These are phyloP conservation scores for Calliopum simillimum DNA, from an alignment of 2,888 invertebrate species.

Conservation along the genomic window DNA sequence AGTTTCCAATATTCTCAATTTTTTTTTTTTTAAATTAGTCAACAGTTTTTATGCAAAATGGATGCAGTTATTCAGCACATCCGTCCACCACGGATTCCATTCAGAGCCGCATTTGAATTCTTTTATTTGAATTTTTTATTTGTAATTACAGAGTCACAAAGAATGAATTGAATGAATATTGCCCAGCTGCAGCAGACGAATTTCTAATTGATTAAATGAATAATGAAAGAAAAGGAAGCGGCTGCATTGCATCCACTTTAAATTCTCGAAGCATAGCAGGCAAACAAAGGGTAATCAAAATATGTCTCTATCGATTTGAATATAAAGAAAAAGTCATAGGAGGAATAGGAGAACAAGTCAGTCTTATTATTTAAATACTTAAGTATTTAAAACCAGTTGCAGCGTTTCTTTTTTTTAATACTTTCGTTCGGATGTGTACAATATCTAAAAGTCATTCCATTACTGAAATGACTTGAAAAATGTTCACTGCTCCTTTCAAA, in stretches of 20 bases:
- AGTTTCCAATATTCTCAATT: no score
- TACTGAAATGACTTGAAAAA: conserved; percentile 54
- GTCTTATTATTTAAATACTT: not conserved
- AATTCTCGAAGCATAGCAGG: not conserved
- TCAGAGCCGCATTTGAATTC: conserved; percentile 8
- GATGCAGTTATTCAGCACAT: no score
- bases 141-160: conserved; percentile 24
- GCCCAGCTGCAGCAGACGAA: conserved; percentile 32
- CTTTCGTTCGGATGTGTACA: conserved; percentile 7
- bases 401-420: not conserved
- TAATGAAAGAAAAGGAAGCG: not conserved
- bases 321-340: no score
- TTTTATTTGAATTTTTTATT: conserved; percentile 20
- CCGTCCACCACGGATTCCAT: no score
- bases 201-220: conserved; percentile 35
- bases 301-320: no score
- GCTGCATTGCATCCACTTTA: not conserved
- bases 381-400: conserved; percentile 4
- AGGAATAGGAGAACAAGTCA: no score
- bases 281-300: no score
- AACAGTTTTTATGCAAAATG: no score
- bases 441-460: conserved; percentile 59
- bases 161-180: conserved; percentile 37
- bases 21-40: no score
- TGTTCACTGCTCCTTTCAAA: conserved; percentile 36